Conservation (phyloP, 1,140 invertebrate species). For the Spodoptera litura region DNA sequence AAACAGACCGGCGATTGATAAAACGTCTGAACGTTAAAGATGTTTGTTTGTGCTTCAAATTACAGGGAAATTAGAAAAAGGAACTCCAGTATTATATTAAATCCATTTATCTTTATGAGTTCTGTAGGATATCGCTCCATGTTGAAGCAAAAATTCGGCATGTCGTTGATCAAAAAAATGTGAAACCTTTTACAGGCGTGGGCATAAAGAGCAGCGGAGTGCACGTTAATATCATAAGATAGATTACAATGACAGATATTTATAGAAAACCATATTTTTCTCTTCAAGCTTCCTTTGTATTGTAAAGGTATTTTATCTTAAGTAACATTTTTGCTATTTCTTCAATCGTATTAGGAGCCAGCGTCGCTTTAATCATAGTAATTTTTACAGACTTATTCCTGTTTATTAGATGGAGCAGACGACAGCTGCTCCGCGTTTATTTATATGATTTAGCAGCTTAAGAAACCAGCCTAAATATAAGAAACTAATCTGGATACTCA, state of each 20-base stretch:
- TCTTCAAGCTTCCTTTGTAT: not conserved
- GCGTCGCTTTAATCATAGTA: too few species aligned
- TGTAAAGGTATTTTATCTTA: too few species aligned
- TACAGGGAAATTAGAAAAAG: conserved; percentile 7
- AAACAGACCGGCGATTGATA: conserved; percentile 23
- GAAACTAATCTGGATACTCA: too few species aligned
- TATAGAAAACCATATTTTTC: not conserved
- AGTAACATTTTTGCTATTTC: not conserved
- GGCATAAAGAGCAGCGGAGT: not conserved
- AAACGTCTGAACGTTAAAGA: not conserved
- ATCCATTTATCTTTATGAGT: conserved; percentile 25
- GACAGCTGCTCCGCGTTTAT: too few species aligned
- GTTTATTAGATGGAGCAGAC: too few species aligned
- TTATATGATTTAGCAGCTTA: too few species aligned
- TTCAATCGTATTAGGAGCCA: too few species aligned
- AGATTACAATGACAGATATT: not conserved
- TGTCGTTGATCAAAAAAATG: not conserved
- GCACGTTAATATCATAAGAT: too few species aligned
- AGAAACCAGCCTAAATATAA: too few species aligned
- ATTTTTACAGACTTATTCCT: too few species aligned
- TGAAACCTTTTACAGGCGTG: conserved; percentile 1
- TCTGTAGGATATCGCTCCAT: not conserved
- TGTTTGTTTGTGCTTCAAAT: conserved; percentile 24
- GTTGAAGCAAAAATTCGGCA: conserved; percentile 6
- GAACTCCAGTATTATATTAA: not conserved